Base-by-base conservation (phyloP, 2,888 invertebrate species). In the Caenorhabditis sp. region DNA sequence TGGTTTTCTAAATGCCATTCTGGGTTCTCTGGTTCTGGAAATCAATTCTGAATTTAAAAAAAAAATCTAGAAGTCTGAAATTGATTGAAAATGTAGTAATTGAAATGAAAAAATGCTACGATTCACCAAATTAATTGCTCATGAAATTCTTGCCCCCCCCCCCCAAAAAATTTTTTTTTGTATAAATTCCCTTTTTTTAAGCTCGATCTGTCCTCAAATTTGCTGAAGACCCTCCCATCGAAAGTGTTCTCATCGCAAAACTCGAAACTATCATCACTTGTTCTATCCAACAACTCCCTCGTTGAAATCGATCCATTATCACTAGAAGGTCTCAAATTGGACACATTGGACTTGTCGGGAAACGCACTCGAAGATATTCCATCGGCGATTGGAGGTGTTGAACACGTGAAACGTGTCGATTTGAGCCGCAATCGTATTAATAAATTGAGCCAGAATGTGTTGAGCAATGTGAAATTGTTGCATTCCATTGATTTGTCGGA, bases 121-220 rank as follows among this genome's bases (percentile, higher is more conserved):
- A n/a, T n/a, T n/a, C n/a, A n/a, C n/a, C n/a, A n/a, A n/a, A n/a
- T n/a, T n/a, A n/a, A n/a, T n/a, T n/a, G n/a, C n/a, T n/a, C n/a
- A n/a, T n/a, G n/a, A n/a, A n/a, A n/a, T n/a, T n/a, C n/a, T n/a
- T n/a, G n/a, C n/a, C n/a, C n/a, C n/a, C n/a, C n/a, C n/a, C n/a
- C n/a, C n/a, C n/a, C n/a, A n/a, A n/a, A n/a, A n/a, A n/a, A n/a
- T n/a, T 17, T n/a, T 50, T 50, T 20, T 50, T 50, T 20, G 20
- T 49, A 10, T 38, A 20, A n/a, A 52, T n/a, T n/a, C n/a, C n/a
- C n/a, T n/a, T n/a, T 57, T 62, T 84, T 85, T 60, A 77, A 85
- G 85, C 70, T 85, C 54, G 84, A 86, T 66, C 62, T 86, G 25
- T 84, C 84, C 31, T 74, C 77, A 58, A 85, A 85, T 62, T 70